phyloP scores from a whole-genome alignment of 1,140 invertebrate genomes.

The Phortica variegata region DNA sequence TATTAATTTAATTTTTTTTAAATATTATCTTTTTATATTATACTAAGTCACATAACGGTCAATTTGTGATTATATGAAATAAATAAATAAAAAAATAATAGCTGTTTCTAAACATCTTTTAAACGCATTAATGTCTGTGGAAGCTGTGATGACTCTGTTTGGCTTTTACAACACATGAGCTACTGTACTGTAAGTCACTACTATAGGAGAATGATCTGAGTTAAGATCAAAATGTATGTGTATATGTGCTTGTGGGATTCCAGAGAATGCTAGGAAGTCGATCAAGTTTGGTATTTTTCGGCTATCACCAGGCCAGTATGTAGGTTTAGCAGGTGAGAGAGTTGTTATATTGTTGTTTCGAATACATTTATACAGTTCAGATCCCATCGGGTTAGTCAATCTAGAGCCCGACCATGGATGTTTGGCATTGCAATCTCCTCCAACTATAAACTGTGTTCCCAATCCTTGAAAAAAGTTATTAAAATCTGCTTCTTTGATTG shows the following conservation, averaged over 20 bases:
- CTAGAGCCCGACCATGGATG: slow-evolving; percentile 52
- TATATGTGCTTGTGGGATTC: slow-evolving; percentile 9
- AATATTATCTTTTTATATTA: no score
- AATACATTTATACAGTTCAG: slow-evolving; percentile 31
- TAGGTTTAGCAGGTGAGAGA: slow-evolving; percentile 43
- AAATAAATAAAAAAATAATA: no score
- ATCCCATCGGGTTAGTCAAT: slow-evolving; percentile 30
- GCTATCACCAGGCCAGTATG: slow-evolving; percentile 48
- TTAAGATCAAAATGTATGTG: slow-evolving; percentile 4
- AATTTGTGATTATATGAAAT: no score
- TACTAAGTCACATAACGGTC: no score
- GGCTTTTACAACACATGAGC: slow-evolving; percentile 6
- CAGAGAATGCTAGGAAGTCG: slow-evolving; percentile 43
- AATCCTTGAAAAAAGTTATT: no score
- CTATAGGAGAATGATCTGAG: slow-evolving; percentile 18
- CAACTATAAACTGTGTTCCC: slow-evolving; percentile 31
- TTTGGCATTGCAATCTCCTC: slow-evolving; percentile 57
- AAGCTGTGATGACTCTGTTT: slow-evolving; percentile 8
- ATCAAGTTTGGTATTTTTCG: slow-evolving; percentile 46
- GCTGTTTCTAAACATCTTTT: slow-evolving; percentile 14
- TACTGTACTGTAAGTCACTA: slow-evolving; percentile 12
- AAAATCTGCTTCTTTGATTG: no score
- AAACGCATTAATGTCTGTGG: slow-evolving; percentile 15
- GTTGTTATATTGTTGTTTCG: slow-evolving; percentile 17
- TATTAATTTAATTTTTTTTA: no score